phyloP scores from a whole-genome alignment of 2,113 vertebrate species.

The Pomatorhinus ruficollis region DNA sequence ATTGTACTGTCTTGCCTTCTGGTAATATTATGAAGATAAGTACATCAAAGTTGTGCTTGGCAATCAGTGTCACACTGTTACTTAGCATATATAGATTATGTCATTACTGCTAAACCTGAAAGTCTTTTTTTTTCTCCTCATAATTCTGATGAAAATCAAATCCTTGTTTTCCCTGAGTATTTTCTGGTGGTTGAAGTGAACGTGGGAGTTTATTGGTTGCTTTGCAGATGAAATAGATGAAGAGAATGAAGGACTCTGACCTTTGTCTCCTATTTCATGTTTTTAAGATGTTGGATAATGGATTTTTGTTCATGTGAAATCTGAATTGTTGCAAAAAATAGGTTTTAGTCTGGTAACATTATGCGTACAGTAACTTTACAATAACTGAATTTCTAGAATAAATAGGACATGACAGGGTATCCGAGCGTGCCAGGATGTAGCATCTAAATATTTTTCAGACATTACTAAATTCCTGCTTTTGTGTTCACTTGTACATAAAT shows the following conservation, averaged over 20 bases:
- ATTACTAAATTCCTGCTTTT: neutral
- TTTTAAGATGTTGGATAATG: neutral
- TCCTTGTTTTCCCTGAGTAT: neutral
- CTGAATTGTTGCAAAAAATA: neutral
- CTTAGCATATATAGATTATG: neutral
- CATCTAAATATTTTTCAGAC: constrained; percentile 17
- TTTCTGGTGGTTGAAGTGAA: neutral
- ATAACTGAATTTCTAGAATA: neutral
- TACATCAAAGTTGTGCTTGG: neutral
- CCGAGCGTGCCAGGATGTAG: neutral
- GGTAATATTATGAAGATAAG: neutral
- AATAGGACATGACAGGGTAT: neutral
- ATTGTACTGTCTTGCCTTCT: neutral
- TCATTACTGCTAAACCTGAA: neutral
- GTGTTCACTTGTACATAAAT: neutral
- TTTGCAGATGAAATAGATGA: neutral
- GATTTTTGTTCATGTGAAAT: neutral
- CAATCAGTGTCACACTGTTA: neutral
- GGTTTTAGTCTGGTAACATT: neutral
- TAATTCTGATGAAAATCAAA: neutral
- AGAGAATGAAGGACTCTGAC: neutral
- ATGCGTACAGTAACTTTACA: neutral
- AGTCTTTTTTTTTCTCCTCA: neutral
- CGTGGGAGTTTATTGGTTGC: neutral
- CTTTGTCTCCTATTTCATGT: neutral